Conservation (phyloP, 2,113 vertebrate genomes). For the Rhabdornis inornatus region DNA sequence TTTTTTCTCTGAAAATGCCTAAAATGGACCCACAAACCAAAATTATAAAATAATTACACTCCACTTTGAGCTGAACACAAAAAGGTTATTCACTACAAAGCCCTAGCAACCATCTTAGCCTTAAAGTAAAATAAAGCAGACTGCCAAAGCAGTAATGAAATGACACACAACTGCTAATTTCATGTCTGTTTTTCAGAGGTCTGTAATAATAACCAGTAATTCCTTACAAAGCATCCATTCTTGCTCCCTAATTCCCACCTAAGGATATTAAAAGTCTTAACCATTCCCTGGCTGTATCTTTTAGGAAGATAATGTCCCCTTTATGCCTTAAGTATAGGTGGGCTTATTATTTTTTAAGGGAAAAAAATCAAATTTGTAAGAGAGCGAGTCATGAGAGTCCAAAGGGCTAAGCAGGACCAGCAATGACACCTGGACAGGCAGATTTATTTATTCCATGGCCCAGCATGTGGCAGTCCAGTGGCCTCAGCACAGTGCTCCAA, state of each 20-base stretch:
- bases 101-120: constrained; percentile 60
- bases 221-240: constrained; percentile 64
- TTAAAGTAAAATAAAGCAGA: constrained; percentile 50
- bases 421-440: not conserved
- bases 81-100: constrained; percentile 66
- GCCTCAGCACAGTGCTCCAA: not conserved
- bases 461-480: not conserved
- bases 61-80: constrained; percentile 52
- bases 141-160: constrained; percentile 64
- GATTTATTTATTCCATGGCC: not conserved
- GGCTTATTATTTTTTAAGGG: not conserved
- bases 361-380: not conserved
- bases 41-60: constrained; percentile 68
- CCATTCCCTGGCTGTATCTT: constrained; percentile 22
- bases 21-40: constrained; percentile 25
- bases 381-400: not conserved
- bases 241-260: constrained; percentile 53
- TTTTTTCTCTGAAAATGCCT: constrained; percentile 16
- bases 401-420: not conserved
- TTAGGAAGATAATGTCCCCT: constrained; percentile 2
- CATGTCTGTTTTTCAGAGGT: constrained; percentile 66
- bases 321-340: constrained; percentile 1
- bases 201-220: constrained; percentile 69
- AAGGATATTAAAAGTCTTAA: constrained; percentile 34
- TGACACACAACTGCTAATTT: constrained; percentile 68